Base-by-base conservation (phyloP, 2,888 invertebrate species). In the Drosophila dives region DNA sequence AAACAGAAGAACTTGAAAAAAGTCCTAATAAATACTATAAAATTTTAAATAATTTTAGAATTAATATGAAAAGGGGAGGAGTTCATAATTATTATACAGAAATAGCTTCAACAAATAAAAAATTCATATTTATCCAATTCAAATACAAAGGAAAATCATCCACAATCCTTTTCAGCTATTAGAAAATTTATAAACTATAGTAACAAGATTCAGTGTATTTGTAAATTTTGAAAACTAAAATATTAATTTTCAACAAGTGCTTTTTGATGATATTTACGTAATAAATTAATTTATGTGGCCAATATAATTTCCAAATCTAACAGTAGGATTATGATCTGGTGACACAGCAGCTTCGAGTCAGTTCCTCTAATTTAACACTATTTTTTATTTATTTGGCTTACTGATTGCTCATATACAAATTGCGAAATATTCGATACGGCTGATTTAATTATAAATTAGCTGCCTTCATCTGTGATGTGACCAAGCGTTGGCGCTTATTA, bases 391-490 rank as follows among this genome's bases (percentile, higher is more conserved):
- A 11, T 54, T 54, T 48, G 26, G 17, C 33, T 54, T 42, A 40
- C 34, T 56, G 54, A 74, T 66, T 66, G 64, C 54, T 48, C 29
- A 67, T 65, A 76, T 72, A 60, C 50, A 69, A 61, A 79, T 88
- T 86, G 83, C 72, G 73, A 80, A 85, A 86, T 65, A 63, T 56
- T 54, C 56, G 66, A 70, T 65, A 40, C 33, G 59, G 63, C 73
- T 63, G 71, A 69, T 64, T 81, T 77, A 88, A 85, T 80, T 75
- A 83, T 79, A 77, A 55, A 55, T 65, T 53, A 72, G 67, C 45
- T 67, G 38, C 10, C 70, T 71, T 68, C 64, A 71, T 60, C 48
- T 75, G 73, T 77, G 87, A 78, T 84, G 82, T 70, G 82, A 64
- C 51, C 60, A 40, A 60, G 10, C 40, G 42, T 53, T 45, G n/a